Base-by-base conservation (phyloP, 2,888 invertebrate genomes). In the Netelia fuscicornis region DNA sequence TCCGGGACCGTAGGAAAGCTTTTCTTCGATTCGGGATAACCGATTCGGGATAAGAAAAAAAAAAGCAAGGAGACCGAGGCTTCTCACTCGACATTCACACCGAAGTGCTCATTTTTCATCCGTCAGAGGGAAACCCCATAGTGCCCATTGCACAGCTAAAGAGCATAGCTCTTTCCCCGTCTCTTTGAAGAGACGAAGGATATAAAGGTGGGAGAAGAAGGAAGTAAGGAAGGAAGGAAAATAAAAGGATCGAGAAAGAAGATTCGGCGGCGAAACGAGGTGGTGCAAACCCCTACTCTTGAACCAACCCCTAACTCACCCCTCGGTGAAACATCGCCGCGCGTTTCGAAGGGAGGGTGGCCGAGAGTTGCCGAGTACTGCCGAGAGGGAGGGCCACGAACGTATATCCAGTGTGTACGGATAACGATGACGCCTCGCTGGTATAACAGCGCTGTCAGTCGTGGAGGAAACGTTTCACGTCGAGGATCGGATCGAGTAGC, bases 401-500 rank as follows among this genome's bases (percentile, higher is more conserved):
- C 60, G 65, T 83, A 0, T 30, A 30, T 30, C 62, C 58, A 44
- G 71, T 64, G 54, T 54, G 30, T 10, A 65, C 74, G 72, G 62
- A 82, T 79, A 82, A 77, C 67, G 56, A 67, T 74, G 17, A 13
- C 65, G 42, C 23, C 30, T 30, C 30, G 30, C 30, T 30, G 37
- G 3, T 60, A 75, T 76, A 25, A 56, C 42, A 71, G 25, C 62
- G 58, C 79, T 37, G 30, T 60, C 74, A 84, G 84, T 84, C 76
- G 71, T 64, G 52, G 68, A 65, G 67, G 52, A 79, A 72, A 84
- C 84, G 80, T 77, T 77, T 68, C 48, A 79, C 81, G 60, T n/a
- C 78, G 71, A 70, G 74, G 67, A 30, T 44, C 58, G 44, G 76
- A 30, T 42, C 60, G 42, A 54, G 62, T 8, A 11, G 54, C 37